These are phyloP conservation scores for Stigmatopora argus DNA, from an alignment of 2,113 vertebrate species.

Conservation along the genomic window DNA sequence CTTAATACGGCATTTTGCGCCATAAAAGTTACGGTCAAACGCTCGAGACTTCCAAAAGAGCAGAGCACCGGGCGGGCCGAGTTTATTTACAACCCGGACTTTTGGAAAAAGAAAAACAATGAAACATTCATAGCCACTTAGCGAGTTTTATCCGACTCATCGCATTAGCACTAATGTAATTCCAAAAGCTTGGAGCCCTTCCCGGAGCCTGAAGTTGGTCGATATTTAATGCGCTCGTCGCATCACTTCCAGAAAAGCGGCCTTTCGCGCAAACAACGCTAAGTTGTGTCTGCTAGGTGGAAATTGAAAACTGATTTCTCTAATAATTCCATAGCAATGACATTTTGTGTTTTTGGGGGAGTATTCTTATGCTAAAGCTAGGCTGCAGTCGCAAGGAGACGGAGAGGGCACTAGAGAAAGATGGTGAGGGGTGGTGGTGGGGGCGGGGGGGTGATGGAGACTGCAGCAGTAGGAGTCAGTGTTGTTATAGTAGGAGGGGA, in stretches of 20 bases:
- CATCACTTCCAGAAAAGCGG: slow-evolving; percentile 36
- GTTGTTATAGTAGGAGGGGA: not conserved
- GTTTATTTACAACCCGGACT: not conserved
- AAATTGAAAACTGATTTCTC: not conserved
- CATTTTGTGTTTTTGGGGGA: slow-evolving; percentile 4
- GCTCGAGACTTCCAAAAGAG: not conserved
- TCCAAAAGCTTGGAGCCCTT: slow-evolving; percentile 10
- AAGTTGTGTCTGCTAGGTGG: slow-evolving; percentile 32
- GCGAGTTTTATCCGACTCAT: slow-evolving; percentile 20
- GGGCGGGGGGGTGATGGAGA: slow-evolving; percentile 30
- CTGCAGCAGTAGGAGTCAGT: slow-evolving; percentile 43
- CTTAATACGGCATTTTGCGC: not conserved
- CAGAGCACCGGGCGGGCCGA: too few relatives aligned
- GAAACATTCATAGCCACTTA: slow-evolving; percentile 25
- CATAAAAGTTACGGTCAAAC: not conserved
- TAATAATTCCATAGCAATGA: not conserved
- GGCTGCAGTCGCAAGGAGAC: slow-evolving; percentile 66
- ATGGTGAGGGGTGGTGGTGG: not conserved
- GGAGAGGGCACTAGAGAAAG: slow-evolving; percentile 46
- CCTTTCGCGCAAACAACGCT: slow-evolving; percentile 17
- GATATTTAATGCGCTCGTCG: slow-evolving; percentile 32
- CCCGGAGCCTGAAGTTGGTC: slow-evolving; percentile 25
- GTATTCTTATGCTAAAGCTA: slow-evolving; percentile 53
- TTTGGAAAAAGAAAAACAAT: slow-evolving; percentile 11
- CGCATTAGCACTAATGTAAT: slow-evolving; percentile 31